These are phyloP conservation scores for Antheraea mylitta DNA, from an alignment of 1,140 invertebrate genomes.

Conservation along the genomic window DNA sequence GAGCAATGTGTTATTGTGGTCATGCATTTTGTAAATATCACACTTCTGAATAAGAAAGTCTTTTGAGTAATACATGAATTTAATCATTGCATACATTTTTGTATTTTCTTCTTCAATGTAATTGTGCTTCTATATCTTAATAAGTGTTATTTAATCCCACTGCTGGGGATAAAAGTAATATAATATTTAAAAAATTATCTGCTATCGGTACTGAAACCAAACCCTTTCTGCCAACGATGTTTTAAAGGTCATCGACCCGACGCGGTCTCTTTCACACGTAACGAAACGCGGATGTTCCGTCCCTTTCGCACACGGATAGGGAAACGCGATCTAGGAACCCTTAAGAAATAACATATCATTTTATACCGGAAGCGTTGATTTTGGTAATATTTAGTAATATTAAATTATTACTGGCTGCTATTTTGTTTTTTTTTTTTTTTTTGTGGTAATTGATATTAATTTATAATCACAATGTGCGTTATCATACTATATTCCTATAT, in stretches of 20 bases:
- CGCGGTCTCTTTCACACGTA: conserved; percentile 48
- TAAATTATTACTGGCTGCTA: neutral
- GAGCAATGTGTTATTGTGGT: too few relatives aligned
- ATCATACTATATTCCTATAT: too few relatives aligned
- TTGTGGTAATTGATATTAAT: too few relatives aligned
- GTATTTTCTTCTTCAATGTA: too few relatives aligned
- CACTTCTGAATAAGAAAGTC: too few relatives aligned
- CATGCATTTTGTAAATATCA: too few relatives aligned
- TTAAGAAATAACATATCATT: conserved; percentile 41
- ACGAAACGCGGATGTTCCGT: conserved; percentile 39
- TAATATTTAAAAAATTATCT: conserved; percentile 27
- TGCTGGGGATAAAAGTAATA: neutral
- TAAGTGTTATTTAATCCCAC: neutral
- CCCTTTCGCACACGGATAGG: conserved; percentile 56
- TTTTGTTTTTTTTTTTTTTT: neutral
- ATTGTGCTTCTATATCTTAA: too few relatives aligned
- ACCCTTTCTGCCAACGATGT: conserved; percentile 74
- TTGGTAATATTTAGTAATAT: conserved; percentile 26
- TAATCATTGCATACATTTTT: too few relatives aligned
- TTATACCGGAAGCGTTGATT: conserved; percentile 42
- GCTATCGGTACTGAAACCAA: conserved; percentile 66
- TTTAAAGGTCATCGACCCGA: conserved; percentile 75
- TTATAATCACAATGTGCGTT: too few relatives aligned
- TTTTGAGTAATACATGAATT: too few relatives aligned
- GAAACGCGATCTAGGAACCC: conserved; percentile 62